These are phyloP conservation scores for Bettongia penicillata DNA, from an alignment of 2,113 vertebrate species.

Conservation along the genomic window DNA sequence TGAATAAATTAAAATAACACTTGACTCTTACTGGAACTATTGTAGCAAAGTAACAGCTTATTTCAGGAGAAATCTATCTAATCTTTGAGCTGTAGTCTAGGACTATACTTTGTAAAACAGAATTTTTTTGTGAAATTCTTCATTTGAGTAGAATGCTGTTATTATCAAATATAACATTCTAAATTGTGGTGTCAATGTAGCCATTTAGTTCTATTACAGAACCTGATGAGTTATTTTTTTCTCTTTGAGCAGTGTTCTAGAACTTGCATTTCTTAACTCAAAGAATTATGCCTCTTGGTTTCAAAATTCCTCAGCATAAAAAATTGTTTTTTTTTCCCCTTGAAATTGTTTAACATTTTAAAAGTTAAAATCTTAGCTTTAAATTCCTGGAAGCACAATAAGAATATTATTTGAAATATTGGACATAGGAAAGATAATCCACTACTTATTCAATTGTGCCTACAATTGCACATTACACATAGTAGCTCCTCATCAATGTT, in stretches of 20 bases:
- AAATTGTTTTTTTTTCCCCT: slow-evolving; percentile 27
- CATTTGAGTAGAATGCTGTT: not conserved
- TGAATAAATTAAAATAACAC: not conserved
- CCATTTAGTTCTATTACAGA: slow-evolving; percentile 29
- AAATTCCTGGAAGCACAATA: not conserved
- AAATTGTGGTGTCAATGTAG: not conserved
- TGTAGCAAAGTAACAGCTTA: not conserved
- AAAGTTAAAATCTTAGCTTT: not conserved
- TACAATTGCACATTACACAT: not conserved
- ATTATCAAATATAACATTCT: slow-evolving; percentile 20
- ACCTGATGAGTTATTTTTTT: slow-evolving; percentile 19
- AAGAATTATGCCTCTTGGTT: slow-evolving; percentile 24
- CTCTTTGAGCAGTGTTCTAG: not conserved
- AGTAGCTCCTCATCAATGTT: no score
- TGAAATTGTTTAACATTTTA: slow-evolving; percentile 14
- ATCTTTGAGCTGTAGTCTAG: not conserved
- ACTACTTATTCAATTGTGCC: not conserved
- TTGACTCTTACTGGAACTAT: not conserved
- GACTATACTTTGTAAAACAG: not conserved
- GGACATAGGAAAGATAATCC: not conserved
- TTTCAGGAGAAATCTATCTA: not conserved
- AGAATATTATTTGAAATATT: slow-evolving; percentile 18
- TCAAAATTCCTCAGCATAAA: slow-evolving; percentile 37
- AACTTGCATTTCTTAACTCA: slow-evolving; percentile 14
- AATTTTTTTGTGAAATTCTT: not conserved